Base-by-base conservation (phyloP, 1,140 invertebrate genomes). In the Brachionus rubens region DNA sequence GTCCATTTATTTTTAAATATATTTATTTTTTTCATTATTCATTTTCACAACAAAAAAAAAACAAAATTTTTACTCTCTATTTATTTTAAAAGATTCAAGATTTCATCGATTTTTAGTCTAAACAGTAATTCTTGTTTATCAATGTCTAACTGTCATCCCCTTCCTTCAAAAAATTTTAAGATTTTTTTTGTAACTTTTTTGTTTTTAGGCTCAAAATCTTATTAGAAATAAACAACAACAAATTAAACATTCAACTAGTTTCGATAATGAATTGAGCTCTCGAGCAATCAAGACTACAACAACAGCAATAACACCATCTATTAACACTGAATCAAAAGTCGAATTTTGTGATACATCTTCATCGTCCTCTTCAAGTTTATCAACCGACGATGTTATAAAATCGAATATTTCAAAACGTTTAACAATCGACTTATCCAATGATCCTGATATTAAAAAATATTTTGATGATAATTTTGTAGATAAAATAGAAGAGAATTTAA, bases 371-470 rank as follows among this genome's bases (percentile, higher is more conserved):
- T 65, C 59, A n/a, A 65, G 59, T 28, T 19, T 41, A 14, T 41
- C 3, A 9, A 50, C 68, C 24, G 43, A 30, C 9, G 30, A 41
- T 16, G 36, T 21, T 2, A 7, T 28, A 19, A 65, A 65, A 6
- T 19, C 24, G 1, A 30, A 36, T 16, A 36, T n/a, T n/a, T n/a
- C 48, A 48, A 50, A 48, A 30, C 68, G 46, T 16, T 48, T 40
- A 16, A 72, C 68, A 30, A 26, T 72, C 14, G 68, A 72, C 28
- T 33, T 72, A n/a, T 72, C 68, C 7, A 72, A 72, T 50, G 68
- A 72, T 21, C 68, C 68, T 10, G 46, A 54, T 48, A 48, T 72
- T 16, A 54, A 50, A 72, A 54, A 72, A 72, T 72, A 72, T 50
- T 48, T 50, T 21, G 46, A 72, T 12, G 46, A 72, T n/a, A 72